phyloP scores from a whole-genome alignment of 2,888 invertebrate species.

The Phyllotreta striolata region DNA sequence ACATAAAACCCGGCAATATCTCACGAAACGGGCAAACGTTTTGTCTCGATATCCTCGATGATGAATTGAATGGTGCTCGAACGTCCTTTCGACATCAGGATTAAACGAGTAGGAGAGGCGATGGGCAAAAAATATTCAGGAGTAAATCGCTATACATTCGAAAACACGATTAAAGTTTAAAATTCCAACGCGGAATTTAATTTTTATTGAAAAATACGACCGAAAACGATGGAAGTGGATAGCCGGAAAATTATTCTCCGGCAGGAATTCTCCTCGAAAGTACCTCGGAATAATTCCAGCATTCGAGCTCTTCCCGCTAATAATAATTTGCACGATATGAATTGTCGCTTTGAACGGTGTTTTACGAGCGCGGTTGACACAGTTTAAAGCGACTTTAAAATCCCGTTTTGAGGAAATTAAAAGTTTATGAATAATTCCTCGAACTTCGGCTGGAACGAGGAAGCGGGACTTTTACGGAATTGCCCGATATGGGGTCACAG shows the following conservation, averaged over 20 bases:
- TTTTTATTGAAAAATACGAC: no score
- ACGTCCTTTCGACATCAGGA: conserved; percentile 8
- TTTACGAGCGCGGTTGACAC: conserved; percentile 7
- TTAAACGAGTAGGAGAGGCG: not conserved
- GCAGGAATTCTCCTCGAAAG: no score
- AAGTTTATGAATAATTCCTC: conserved; percentile 14
- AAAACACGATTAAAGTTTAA: no score
- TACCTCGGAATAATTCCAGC: not conserved
- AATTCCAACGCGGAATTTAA: no score
- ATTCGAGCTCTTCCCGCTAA: not conserved
- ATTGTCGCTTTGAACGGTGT: conserved; percentile 2
- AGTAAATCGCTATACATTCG: no score
- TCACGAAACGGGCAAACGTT: conserved; percentile 21
- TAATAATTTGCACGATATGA: conserved; percentile 12
- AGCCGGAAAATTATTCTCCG: no score
- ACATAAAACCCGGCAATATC: conserved; percentile 19
- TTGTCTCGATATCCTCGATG: conserved; percentile 16
- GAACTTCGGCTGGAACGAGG: not conserved
- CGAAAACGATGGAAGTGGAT: no score
- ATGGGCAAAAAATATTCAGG: no score
- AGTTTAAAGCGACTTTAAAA: conserved; percentile 10
- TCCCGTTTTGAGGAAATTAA: conserved; percentile 9
- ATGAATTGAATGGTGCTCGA: conserved; percentile 12
- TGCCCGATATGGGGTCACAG: not conserved
- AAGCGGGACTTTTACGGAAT: not conserved